Evolutionary conservation across 2,888 invertebrate species (phyloP).

Genomic region (Pardosa pseudoannulata): DNA sequence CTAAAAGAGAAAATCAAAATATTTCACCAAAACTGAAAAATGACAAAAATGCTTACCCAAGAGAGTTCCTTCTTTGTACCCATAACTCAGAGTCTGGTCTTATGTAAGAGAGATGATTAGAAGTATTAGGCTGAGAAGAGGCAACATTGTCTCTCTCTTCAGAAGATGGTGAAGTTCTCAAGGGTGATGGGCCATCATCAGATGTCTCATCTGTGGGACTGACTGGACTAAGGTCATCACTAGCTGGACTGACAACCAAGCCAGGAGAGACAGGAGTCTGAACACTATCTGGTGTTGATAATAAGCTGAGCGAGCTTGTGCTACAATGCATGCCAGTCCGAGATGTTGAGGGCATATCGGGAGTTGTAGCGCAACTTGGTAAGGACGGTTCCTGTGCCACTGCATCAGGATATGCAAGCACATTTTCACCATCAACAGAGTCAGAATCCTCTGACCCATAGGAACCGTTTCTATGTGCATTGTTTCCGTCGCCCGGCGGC

Average conservation of each 20-base stretch:
- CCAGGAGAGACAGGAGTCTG: slow-evolving; percentile 65
- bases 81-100: slow-evolving; percentile 56
- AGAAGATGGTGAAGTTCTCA: slow-evolving; percentile 51
- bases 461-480: slow-evolving; percentile 40
- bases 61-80: slow-evolving; percentile 59
- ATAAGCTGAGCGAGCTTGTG: slow-evolving; percentile 53
- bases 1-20: no score
- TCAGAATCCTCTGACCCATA: slow-evolving; percentile 60
- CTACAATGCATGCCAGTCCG: slow-evolving; percentile 59
- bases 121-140: background rate
- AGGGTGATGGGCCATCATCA: slow-evolving; percentile 56
- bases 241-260: slow-evolving; percentile 61
- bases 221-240: slow-evolving; percentile 60
- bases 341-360: slow-evolving; percentile 67
- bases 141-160: slow-evolving; percentile 23
- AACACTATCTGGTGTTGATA: slow-evolving; percentile 70
- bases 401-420: slow-evolving; percentile 46
- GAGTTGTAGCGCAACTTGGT: slow-evolving; percentile 56
- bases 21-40: no score
- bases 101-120: slow-evolving; percentile 35
- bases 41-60: slow-evolving; percentile 41
- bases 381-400: slow-evolving; percentile 54
- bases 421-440: slow-evolving; percentile 53
- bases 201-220: slow-evolving; percentile 66
- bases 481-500: slow-evolving; percentile 54